These are phyloP conservation scores for Pyrgilauda ruficollis DNA, from an alignment of 2,113 vertebrate genomes.

Conservation along the genomic window DNA sequence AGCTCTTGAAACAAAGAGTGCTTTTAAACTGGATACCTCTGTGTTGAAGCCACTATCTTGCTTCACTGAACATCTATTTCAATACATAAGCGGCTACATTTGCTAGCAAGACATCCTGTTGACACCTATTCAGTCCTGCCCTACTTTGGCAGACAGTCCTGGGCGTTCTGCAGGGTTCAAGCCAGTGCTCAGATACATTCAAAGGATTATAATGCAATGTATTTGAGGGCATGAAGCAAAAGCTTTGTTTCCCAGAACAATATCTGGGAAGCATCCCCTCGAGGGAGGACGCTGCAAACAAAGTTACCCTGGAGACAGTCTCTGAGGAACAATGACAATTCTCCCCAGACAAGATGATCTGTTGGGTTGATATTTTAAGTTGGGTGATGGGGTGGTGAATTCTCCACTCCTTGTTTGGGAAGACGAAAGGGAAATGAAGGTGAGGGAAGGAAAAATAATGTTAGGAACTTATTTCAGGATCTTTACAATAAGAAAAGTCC, in stretches of 20 bases:
- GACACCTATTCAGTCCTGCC: background rate
- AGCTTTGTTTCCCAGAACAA: background rate
- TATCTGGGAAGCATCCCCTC: background rate
- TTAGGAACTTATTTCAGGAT: background rate
- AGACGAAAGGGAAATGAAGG: background rate
- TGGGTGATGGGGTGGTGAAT: too few relatives aligned
- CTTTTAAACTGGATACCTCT: background rate
- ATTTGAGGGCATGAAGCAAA: background rate
- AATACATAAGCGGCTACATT: background rate
- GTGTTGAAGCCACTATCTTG: background rate
- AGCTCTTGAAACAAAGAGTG: background rate
- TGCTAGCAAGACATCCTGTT: background rate
- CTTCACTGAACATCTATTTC: background rate
- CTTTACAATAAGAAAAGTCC: background rate
- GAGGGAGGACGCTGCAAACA: background rate
- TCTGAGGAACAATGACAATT: background rate
- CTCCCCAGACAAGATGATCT: background rate
- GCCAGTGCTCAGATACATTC: background rate
- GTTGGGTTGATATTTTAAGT: background rate
- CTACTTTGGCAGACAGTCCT: background rate
- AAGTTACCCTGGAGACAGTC: constrained; percentile 10
- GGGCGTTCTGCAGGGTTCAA: background rate
- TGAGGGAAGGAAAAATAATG: background rate
- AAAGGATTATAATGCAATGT: background rate
- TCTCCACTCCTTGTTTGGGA: background rate